Evolutionary conservation across 2,113 vertebrate species (phyloP), one percentile per base, ranked within the genome.

Genomic region (Piprites chloris): DNA sequence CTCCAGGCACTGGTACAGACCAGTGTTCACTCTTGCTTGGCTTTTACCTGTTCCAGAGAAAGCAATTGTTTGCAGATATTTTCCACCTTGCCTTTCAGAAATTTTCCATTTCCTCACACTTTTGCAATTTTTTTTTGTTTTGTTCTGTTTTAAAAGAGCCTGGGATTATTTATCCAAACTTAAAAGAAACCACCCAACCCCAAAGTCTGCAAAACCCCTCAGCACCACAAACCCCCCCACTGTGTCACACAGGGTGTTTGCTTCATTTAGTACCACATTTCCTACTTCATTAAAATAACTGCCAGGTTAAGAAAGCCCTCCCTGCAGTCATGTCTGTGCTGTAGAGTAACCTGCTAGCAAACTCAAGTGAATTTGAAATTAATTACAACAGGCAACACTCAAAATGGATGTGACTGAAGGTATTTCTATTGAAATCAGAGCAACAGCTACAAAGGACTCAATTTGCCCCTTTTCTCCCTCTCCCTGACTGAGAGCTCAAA

Each of bases 1-100:
- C 94, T 97, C 85, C 91, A 89, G 95, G 96, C 95, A 90, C 92
- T 81, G 90, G 83, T 86, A 49, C 76, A 92, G 85, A 82, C 95
- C 66, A 63, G 83, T 86, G 65, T 90, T 96, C 32, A 4, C 90
- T 95, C 92, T 87, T 84, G 92, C 87, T 91, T 59, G 62, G 35
- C 61, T 89, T n/a, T 86, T 90, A 41, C 85, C 76, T 94, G 44
- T 52, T 96, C 92, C 86, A 94, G 74, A 68, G n/a, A 89, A 75
- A 95, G 80, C 59, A 65, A 47, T 93, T 92, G 73, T 87, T 96
- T 92, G 81, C 89, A 53, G 56, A 27, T 37, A 39, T 72, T 89
- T 89, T 79, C 87, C 66, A 66, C 21, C 11, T 46, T 0, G 0
- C 56, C 74, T 83, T 46, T 85, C 77, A 90, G 68, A 88, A 76